These are phyloP conservation scores for Iselma pallidipennis DNA, from an alignment of 2,888 invertebrate species.

Conservation along the genomic window DNA sequence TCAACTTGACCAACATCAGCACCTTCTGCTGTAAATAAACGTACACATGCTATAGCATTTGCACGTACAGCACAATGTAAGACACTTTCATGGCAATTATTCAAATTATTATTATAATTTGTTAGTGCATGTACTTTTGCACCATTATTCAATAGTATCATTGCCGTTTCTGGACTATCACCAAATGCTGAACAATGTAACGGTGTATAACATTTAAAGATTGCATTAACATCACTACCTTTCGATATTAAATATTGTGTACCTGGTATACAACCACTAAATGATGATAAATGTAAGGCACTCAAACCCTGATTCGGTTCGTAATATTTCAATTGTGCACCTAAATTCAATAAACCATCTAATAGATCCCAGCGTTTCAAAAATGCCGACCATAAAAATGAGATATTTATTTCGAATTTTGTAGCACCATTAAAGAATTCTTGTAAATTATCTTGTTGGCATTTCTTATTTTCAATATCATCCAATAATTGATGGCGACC, in stretches of 20 bases:
- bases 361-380: constrained; percentile 70
- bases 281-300: constrained; percentile 76
- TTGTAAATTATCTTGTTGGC: constrained; percentile 62
- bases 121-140: constrained; percentile 70
- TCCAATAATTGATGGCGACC: constrained; percentile 71
- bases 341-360: constrained; percentile 65
- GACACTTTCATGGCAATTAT: constrained; percentile 72
- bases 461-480: constrained; percentile 72
- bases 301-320: constrained; percentile 74
- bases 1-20: constrained; percentile 77
- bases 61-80: constrained; percentile 85
- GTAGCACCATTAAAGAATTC: constrained; percentile 61
- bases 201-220: constrained; percentile 75
- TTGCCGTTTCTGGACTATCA: constrained; percentile 77
- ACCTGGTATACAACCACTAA: constrained; percentile 75
- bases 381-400: constrained; percentile 76
- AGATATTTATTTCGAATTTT: constrained; percentile 71
- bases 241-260: constrained; percentile 70
- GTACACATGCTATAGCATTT: constrained; percentile 79
- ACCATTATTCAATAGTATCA: constrained; percentile 73
- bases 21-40: constrained; percentile 74
- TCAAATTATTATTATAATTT: constrained; percentile 61
- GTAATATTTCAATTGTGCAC: constrained; percentile 71
- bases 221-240: constrained; percentile 70
- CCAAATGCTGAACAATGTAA: constrained; percentile 91